Base-by-base conservation (phyloP, 2,888 invertebrate genomes). In the Philaethria dido region DNA sequence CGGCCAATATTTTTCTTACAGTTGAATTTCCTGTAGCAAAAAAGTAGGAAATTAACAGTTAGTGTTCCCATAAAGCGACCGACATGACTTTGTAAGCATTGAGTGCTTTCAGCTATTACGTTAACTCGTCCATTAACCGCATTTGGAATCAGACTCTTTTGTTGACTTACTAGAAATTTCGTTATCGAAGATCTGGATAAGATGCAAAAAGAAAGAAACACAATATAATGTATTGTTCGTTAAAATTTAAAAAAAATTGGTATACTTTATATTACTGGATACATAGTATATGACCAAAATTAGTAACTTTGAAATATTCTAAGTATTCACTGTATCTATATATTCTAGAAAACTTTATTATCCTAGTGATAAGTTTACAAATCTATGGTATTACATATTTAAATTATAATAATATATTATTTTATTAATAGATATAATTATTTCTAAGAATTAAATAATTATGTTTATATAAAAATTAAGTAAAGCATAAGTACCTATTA, bases 31-130 rank as follows among this genome's bases (percentile, higher is more conserved):
- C 85, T 85, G 82, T 85, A 83, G 83, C 84, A 82, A 83, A 85
- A n/a, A 86, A 84, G 86, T 84, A 85, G 87, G 86, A 89, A 89
- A 90, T 90, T 89, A 91, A 87, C 91, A 85, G 90, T 87, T 88
- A 88, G 88, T 87, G 84, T 84, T 75, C 76, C 81, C 85, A 87
- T 90, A 90, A 89, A 89, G 84, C 81, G 86, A 82, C 84, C 86
- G 83, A 78, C 80, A 86, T 83, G 88, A 90, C 87, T 90, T 88
- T 87, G 89, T 89, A 87, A 86, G 90, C 92, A 90, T 90, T 89
- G 90, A 92, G 90, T 89, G 92, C 89, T 92, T 92, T 92, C 80
- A 80, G 89, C 92, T 91, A 90, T 92, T 90, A 92, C 84, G 87
- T 88, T 89, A 90, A 89, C 87, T 89, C 83, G 83, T 80, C 88